A percentile compares a stretch with the other conserved stretches of the same genome.
These are phyloP conservation scores for Noctuana brunneofusca DNA, from an alignment of 2,888 invertebrate species.

Conservation along the genomic window DNA sequence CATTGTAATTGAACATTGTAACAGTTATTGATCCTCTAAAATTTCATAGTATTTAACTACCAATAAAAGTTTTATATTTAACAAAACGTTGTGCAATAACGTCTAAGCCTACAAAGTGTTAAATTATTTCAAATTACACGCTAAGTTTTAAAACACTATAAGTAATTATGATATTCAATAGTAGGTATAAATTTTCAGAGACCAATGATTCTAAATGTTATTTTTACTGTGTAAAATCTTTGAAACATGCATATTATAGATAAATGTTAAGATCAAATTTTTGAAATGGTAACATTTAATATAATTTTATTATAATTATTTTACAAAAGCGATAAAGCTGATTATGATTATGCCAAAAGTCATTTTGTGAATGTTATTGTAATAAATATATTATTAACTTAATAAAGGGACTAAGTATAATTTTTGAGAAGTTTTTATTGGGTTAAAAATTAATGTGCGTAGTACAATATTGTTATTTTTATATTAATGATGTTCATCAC, in stretches of 20 bases:
- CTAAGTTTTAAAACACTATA: slow-evolving; percentile 42
- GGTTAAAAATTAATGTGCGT: background rate
- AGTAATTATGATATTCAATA: slow-evolving; percentile 19
- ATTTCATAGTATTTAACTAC: slow-evolving; percentile 53
- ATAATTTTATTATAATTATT: slow-evolving; percentile 1
- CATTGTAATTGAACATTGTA: slow-evolving; percentile 29
- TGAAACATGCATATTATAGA: slow-evolving; percentile 33
- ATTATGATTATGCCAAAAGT: slow-evolving; percentile 2
- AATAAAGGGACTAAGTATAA: background rate
- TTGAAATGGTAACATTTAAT: slow-evolving; percentile 34
- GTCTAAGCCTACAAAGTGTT: slow-evolving; percentile 74
- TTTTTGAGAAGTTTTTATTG: background rate
- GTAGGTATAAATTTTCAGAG: slow-evolving; percentile 41
- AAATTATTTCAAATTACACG: slow-evolving; percentile 56
- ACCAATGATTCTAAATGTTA: slow-evolving; percentile 35
- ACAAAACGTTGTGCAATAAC: slow-evolving; percentile 75
- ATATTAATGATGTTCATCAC: no score
- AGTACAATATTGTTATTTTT: no score
- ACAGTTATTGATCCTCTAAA: slow-evolving; percentile 43
- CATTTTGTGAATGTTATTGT: background rate
- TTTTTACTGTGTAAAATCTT: slow-evolving; percentile 36
- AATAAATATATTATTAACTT: background rate
- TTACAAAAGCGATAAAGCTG: slow-evolving; percentile 22
- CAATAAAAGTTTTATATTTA: slow-evolving; percentile 57
- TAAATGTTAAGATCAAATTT: slow-evolving; percentile 29